Evolutionary conservation across 2,888 invertebrate genomes (phyloP).

Genomic region (Hybos culiciformis): DNA sequence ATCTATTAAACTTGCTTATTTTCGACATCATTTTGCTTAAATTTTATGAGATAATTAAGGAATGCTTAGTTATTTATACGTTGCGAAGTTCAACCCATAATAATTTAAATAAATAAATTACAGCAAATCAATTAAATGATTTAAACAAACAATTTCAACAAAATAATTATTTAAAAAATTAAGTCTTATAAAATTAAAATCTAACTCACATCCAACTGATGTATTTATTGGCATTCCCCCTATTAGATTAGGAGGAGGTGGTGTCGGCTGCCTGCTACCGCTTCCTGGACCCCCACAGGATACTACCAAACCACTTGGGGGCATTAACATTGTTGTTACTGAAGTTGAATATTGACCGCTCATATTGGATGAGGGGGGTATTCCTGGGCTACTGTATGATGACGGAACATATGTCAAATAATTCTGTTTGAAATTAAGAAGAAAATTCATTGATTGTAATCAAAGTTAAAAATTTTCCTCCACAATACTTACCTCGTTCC

Average conservation of each 20-base stretch:
- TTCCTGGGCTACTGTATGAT: slow-evolving; percentile 25
- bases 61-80: no score
- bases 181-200: no score
- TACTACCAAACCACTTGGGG: slow-evolving; percentile 22
- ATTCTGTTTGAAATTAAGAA: slow-evolving; percentile 17
- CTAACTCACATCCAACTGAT: no score
- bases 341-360: slow-evolving; percentile 21
- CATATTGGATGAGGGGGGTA: slow-evolving; percentile 21
- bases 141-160: no score
- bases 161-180: no score
- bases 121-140: no score
- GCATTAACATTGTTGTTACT: slow-evolving; percentile 30
- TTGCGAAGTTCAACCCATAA: no score
- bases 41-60: no score
- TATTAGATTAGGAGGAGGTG: slow-evolving; percentile 21
- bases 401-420: slow-evolving; percentile 33
- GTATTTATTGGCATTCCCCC: slow-evolving; percentile 14
- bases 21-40: no score
- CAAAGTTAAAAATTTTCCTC: slow-evolving; percentile 1
- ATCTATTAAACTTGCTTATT: no score
- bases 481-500: slow-evolving; percentile 29
- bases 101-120: no score
- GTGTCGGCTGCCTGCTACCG: slow-evolving; percentile 20
- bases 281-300: slow-evolving; percentile 15
- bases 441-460: neutral